Base-by-base conservation (phyloP, 2,888 invertebrate genomes). In the Periphyllus acericola region DNA sequence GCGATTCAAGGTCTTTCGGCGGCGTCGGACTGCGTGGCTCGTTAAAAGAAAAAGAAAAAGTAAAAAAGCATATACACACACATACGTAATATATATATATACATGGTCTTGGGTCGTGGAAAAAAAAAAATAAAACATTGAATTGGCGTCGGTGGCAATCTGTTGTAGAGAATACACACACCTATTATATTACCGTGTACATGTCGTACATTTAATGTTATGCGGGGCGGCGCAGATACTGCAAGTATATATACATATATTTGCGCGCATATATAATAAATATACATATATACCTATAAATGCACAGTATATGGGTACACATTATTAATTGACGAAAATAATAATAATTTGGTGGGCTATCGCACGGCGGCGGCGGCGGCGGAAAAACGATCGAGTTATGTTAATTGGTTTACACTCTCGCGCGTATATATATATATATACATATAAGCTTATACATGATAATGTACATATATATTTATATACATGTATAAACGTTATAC, bases 351-450 rank as follows among this genome's bases (percentile, higher is more conserved):
- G 55, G 55, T 55, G 82, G 52, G 34, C 55, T 72, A 72, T 72
- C 80, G n/a, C 74, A 21, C 36, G n/a, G 25, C 19, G 29, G 46
- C 17, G 40, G n/a, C 52, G 82, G 52, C n/a, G 83, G 83, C 36
- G 60, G 75, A 75, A 83, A 83, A 83, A 83, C 82, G 82, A 83
- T 83, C 82, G 72, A 83, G 74, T 83, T 75, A 83, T 83, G 83
- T 83, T 83, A 83, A 83, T 83, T 83, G 83, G 83, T 83, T 83
- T 83, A 83, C 83, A 83, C 74, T 55, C 55, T 36, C 36, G 55
- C 74, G 36, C 72, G 83, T 32, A 34, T 17, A 60, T 60, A 21
- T 21, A 60, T 60, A 60, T 3, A 8, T 19, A 19, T 60, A 17
- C 25, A 9, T 68, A 60, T 25, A 60, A 60, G 5, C 60, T 25